Base-by-base conservation (phyloP, 2,113 vertebrate species). In the Hiodon alosoides region DNA sequence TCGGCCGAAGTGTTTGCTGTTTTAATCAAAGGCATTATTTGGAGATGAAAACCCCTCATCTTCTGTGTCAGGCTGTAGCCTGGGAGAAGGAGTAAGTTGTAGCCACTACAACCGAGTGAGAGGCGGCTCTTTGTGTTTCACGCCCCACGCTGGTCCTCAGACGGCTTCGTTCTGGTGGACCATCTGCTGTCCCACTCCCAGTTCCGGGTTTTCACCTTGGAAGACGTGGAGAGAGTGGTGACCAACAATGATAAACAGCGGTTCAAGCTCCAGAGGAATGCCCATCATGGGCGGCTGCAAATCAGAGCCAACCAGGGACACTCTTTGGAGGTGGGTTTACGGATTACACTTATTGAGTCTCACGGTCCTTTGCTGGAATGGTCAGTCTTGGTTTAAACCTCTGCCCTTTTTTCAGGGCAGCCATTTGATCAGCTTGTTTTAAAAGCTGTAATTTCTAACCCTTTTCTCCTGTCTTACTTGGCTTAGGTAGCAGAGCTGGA, bases 221-320 rank as follows among this genome's bases (percentile, higher is more conserved):
- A 90, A 7, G 95, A 97, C 0, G 69, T 97, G 2, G 76, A 90
- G 71, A 88, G 86, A 0, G 91, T 96, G 3, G 94, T 95, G 74
- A 84, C 87, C 52, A 89, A 82, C 59, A 91, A 91, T 52, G 87
- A 85, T 78, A 96, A 97, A 78, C 90, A 93, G 83, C 90, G 95
- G 4, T 96, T 94, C 48, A 86, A 92, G 73, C 81, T 95, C 7
- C 74, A 78, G 60, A 75, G 78, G 0, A 88, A 92, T 67, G 86
- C 89, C 0, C 84, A 85, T 4, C 61, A 87, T 3, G 88, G 91
- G 0, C 87, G 83, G 6, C 81, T 88, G 55, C 91, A 92, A 83
- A 94, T 97, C 78, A 86, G 93, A 6, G 95, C 95, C 79, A 95
- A 94, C 84, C 95, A 97, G 83, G 95, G 95, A 2, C 95, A 97